Evolutionary conservation across 2,113 vertebrate species (phyloP).

Genomic region (Mastomys coucha): DNA sequence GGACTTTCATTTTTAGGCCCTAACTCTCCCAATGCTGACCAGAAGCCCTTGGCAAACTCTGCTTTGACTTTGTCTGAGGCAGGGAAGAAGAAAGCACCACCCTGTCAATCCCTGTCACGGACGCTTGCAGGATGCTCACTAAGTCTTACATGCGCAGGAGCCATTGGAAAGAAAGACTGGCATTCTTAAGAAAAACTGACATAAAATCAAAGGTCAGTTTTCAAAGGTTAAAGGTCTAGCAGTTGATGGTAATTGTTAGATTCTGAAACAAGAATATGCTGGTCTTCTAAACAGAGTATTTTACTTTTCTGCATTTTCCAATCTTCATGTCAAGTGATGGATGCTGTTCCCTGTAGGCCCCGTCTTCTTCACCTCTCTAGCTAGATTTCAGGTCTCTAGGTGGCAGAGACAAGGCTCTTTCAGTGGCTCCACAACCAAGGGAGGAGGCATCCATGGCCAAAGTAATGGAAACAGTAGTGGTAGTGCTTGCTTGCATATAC

Average conservation of each 20-base stretch:
- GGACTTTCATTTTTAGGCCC: background rate
- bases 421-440: background rate
- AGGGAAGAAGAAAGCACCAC: background rate
- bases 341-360: background rate
- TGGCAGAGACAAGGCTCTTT: constrained; percentile 4
- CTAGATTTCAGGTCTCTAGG: constrained; percentile 5
- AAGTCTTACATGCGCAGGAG: background rate
- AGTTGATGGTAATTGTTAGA: background rate
- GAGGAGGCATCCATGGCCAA: background rate
- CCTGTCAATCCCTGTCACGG: background rate
- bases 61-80: background rate
- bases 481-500: background rate
- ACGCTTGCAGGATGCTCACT: background rate
- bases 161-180: background rate
- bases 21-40: background rate
- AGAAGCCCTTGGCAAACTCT: background rate
- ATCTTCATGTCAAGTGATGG: background rate
- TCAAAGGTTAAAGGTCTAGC: background rate
- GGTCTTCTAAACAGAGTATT: background rate
- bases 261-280: background rate
- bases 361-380: background rate
- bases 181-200: background rate
- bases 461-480: background rate
- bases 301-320: background rate
- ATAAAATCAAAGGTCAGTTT: background rate